Evolutionary conservation across 2,797 vertebrate genomes (phyloP), one percentile per base, ranked within the genome.

Genomic region (Babyrousa celebensis): DNA sequence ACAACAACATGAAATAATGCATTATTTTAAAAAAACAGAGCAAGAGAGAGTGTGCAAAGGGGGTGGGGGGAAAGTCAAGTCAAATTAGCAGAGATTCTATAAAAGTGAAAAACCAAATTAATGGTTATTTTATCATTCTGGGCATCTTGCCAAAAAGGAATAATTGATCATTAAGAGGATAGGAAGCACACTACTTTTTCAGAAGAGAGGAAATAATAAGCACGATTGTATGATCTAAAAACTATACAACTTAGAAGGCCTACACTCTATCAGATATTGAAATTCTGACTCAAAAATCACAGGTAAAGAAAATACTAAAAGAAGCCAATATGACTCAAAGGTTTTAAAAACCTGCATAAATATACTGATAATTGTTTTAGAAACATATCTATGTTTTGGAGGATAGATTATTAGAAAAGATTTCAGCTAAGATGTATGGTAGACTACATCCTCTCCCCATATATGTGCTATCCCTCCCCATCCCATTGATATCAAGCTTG

Each of bases 51-150:
- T 6, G 70, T 12, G 40, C 16, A 52, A 78, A 56, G 21, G 1
- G 5, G 17, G 15, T 21, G 5, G 6, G 6, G 8, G 43, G 6
- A 12, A 27, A 74, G 16, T n/a, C 54, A 40, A 60, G 32, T 62
- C 60, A 87, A 89, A 95, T 79, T 60, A 87, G 56, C 70, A 95
- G 6, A 86, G 60, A 96, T 21, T 93, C 63, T 60, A 77, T 6
- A 21, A 70, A 90, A 95, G 25, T 89, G 91, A 89, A 96, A 95
- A 96, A 58, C 17, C 75, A 91, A 93, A 95, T 89, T 80, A 95
- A 93, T 62, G n/a, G 65, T 52, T 52, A 85, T 93, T 94, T 94
- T 95, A 94, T 65, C 43, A 94, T 92, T 84, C 78, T 63, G 67
- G 82, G 52, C 63, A 96, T 86, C 48, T 67, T 90, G 27, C 32